Evolutionary conservation across 2,888 invertebrate species (phyloP).

Genomic region (Dendrolimus pini): DNA sequence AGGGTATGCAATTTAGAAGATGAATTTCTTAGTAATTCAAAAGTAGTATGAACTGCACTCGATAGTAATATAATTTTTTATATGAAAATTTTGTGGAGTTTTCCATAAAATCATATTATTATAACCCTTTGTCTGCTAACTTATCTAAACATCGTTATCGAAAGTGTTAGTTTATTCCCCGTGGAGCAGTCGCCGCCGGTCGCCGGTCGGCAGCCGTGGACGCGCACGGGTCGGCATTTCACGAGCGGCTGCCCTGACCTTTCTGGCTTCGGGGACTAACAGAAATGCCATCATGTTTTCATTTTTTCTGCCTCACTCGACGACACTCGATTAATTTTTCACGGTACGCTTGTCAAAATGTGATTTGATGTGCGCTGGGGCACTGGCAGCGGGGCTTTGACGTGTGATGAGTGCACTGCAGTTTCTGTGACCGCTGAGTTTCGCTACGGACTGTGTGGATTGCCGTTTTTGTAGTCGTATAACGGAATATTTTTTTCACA

Average conservation of each 20-base stretch:
- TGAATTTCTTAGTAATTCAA: no score
- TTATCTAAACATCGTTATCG: background rate
- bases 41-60: no score
- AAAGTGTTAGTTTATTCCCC: slow-evolving; percentile 32
- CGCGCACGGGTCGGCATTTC: slow-evolving; percentile 52
- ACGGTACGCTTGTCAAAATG: slow-evolving; percentile 76
- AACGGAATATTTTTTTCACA: no score
- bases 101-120: background rate
- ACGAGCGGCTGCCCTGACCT: slow-evolving; percentile 67
- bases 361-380: slow-evolving; percentile 68
- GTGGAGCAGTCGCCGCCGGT: slow-evolving; percentile 32
- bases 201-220: slow-evolving; percentile 25
- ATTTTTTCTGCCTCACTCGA: slow-evolving; percentile 61
- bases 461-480: no score
- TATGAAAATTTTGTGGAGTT: no score
- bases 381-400: slow-evolving; percentile 52
- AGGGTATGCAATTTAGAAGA: no score
- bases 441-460: no score
- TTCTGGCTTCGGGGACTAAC: slow-evolving; percentile 59
- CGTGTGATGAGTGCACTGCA: slow-evolving; percentile 48
- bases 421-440: slow-evolving; percentile 6
- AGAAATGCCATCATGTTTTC: slow-evolving; percentile 71
- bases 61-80: no score
- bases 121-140: background rate
- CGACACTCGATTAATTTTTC: slow-evolving; percentile 75